Percentiles rank a stretch among this genome's conserved stretches.
Conservation (phyloP, 2,113 vertebrate genomes). For the Nettapus auritus region DNA sequence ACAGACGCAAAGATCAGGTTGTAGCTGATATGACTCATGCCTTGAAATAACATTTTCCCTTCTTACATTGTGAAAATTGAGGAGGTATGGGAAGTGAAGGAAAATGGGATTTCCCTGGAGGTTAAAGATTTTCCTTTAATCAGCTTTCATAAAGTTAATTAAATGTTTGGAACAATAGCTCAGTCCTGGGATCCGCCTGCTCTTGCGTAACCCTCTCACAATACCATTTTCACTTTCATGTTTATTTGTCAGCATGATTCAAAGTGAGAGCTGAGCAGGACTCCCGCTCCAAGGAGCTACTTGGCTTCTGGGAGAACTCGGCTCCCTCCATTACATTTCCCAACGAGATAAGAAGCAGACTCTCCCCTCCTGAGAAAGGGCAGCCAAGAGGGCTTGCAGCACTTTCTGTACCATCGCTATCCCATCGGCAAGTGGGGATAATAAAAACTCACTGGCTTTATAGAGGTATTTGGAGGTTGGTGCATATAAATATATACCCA, state of each 20-base stretch:
- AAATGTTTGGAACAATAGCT: slow-evolving; percentile 74
- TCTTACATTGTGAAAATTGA: slow-evolving; percentile 51
- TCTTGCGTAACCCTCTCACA: slow-evolving; percentile 65
- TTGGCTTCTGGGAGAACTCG: not conserved
- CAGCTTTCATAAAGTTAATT: slow-evolving; percentile 71
- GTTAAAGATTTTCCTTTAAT: slow-evolving; percentile 76
- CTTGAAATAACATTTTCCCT: slow-evolving; percentile 60
- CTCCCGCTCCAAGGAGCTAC: not conserved
- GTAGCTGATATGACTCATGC: slow-evolving; percentile 54
- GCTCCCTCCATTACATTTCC: not conserved
- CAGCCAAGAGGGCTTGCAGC: not conserved
- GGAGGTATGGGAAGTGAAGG: slow-evolving; percentile 36
- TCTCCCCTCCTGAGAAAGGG: not conserved
- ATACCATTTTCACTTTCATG: slow-evolving; percentile 54
- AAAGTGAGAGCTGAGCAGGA: not conserved
- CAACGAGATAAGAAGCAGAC: not conserved
- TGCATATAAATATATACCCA: not conserved
- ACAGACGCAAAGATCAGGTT: slow-evolving; percentile 54
- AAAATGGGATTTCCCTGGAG: slow-evolving; percentile 66
- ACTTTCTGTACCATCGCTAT: not conserved
- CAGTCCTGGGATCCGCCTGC: slow-evolving; percentile 57
- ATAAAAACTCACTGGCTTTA: not conserved
- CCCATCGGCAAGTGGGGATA: not conserved
- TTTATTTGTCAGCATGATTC: slow-evolving; percentile 42
- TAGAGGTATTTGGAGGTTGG: not conserved